Evolutionary conservation across 2,797 vertebrate species (phyloP).

Genomic region (Chelidonichthys spinosus): DNA sequence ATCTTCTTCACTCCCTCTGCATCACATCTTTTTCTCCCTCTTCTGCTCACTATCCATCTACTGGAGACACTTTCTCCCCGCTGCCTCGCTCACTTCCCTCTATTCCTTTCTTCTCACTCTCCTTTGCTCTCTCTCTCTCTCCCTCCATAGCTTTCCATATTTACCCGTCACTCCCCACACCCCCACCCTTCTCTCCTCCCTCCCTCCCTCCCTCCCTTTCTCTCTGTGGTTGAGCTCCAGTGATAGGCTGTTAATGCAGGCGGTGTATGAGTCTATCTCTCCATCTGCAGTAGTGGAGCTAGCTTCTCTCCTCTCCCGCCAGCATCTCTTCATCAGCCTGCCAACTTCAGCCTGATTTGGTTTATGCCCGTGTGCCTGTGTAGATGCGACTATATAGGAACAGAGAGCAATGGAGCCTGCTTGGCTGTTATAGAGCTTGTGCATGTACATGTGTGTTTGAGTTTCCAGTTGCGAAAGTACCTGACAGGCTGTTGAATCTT

Average conservation of each 20-base stretch:
- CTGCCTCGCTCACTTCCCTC: constrained; percentile 48
- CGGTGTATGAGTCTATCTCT: constrained; percentile 80
- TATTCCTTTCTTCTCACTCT: constrained; percentile 52
- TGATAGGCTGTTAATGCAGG: constrained; percentile 82
- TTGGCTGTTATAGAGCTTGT: constrained; percentile 51
- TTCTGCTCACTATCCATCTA: constrained; percentile 50
- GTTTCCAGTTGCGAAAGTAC: constrained; percentile 64
- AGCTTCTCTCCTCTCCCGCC: constrained; percentile 71
- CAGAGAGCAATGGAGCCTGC: constrained; percentile 64
- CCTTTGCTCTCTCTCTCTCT: constrained; percentile 56
- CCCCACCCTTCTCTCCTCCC: neutral
- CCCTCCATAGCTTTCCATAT: constrained; percentile 77
- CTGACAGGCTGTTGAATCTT: constrained; percentile 72
- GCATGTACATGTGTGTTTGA: constrained; percentile 54
- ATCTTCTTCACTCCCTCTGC: constrained; percentile 5
- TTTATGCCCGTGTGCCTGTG: constrained; percentile 44
- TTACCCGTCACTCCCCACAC: constrained; percentile 56
- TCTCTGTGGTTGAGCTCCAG: constrained; percentile 74
- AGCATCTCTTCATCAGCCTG: constrained; percentile 75
- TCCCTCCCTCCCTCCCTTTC: constrained; percentile 34
- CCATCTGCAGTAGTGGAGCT: constrained; percentile 83
- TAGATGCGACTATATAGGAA: constrained; percentile 51
- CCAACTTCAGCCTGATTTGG: constrained; percentile 66
- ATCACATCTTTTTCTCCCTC: constrained; percentile 39
- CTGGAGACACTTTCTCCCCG: constrained; percentile 49